phyloP scores from a whole-genome alignment of 2,888 invertebrate species.

The Ametastegia equiseti region DNA sequence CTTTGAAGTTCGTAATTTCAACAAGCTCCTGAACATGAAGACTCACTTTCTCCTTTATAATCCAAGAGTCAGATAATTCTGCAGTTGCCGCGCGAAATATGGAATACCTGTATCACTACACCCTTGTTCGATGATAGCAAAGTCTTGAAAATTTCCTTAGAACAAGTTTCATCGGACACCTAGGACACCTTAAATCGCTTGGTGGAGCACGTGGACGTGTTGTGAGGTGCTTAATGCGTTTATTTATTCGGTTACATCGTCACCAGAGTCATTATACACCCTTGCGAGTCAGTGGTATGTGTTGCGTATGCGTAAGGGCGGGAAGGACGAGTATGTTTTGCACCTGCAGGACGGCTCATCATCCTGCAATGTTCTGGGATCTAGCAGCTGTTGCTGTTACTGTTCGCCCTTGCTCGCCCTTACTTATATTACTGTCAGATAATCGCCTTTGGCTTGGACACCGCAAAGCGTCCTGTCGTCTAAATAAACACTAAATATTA shows the following conservation, averaged over 20 bases:
- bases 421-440: conserved; percentile 28
- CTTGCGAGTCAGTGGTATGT: not conserved
- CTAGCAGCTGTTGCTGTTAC: conserved; percentile 40
- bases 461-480: conserved; percentile 20
- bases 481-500: conserved; percentile 20
- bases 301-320: not conserved
- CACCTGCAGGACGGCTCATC: conserved; percentile 42
- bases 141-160: too few relatives aligned
- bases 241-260: conserved; percentile 38
- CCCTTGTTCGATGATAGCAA: too few relatives aligned
- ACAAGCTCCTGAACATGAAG: not conserved
- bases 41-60: not conserved
- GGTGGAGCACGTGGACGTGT: not conserved
- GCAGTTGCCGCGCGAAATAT: too few relatives aligned
- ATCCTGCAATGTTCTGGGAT: conserved; percentile 38
- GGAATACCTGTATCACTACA: too few relatives aligned
- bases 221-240: not conserved
- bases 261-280: conserved; percentile 33
- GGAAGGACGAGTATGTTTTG: conserved; percentile 37
- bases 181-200: not conserved
- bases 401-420: conserved; percentile 27
- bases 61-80: not conserved
- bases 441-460: conserved; percentile 26
- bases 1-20: not conserved
- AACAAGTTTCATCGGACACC: not conserved